phyloP scores from a whole-genome alignment of 2,888 invertebrate species.

The Eucriotettix oculatus region DNA sequence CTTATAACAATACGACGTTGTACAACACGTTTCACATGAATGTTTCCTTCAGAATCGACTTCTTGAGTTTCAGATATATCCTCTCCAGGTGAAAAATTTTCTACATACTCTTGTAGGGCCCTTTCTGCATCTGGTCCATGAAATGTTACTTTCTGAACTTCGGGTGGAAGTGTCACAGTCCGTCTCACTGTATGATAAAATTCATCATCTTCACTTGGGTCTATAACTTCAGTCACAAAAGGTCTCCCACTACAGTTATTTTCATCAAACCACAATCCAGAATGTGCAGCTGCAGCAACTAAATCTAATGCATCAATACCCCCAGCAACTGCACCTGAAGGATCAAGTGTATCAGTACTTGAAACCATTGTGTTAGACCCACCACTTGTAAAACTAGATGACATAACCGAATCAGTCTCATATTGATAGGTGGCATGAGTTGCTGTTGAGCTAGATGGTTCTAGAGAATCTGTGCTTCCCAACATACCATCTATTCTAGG shows the following conservation, averaged over 20 bases:
- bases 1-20: conserved; percentile 30
- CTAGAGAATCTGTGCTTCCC: conserved; percentile 55
- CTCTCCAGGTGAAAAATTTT: conserved; percentile 33
- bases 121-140: conserved; percentile 33
- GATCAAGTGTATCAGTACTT: conserved; percentile 51
- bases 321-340: conserved; percentile 32
- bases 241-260: conserved; percentile 21
- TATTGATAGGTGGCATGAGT: conserved; percentile 72
- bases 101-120: conserved; percentile 31
- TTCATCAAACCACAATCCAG: conserved; percentile 32
- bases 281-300: conserved; percentile 23
- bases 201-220: conserved; percentile 26
- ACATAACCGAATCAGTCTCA: conserved; percentile 71
- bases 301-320: conserved; percentile 29
- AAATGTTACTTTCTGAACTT: conserved; percentile 33
- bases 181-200: conserved; percentile 31
- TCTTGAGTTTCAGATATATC: conserved; percentile 32
- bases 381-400: conserved; percentile 66
- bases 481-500: conserved; percentile 27
- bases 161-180: conserved; percentile 31
- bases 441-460: conserved; percentile 61
- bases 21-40: conserved; percentile 31
- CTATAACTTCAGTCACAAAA: conserved; percentile 31
- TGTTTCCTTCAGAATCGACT: conserved; percentile 34
- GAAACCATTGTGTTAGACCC: conserved; percentile 76